Conservation (phyloP, 1,140 invertebrate species). For the Globodera rostochiensis region DNA sequence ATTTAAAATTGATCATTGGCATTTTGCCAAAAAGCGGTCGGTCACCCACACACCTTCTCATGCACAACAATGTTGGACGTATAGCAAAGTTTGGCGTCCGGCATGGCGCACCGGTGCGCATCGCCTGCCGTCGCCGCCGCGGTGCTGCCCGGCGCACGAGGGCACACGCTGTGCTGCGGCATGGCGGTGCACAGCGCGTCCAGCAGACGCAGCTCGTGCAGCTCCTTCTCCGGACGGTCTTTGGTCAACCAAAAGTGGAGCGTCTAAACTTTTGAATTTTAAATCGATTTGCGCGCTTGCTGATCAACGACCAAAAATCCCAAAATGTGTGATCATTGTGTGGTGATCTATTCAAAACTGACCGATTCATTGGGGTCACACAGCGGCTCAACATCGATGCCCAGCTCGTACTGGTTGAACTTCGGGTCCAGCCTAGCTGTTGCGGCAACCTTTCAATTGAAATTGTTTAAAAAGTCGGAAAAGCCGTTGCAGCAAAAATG, state of each 20-base stretch:
- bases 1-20: too few relatives aligned
- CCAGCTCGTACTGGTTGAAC: constrained; percentile 52
- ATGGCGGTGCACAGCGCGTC: constrained; percentile 38
- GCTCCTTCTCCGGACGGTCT: constrained; percentile 33
- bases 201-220: constrained; percentile 38
- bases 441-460: constrained; percentile 5
- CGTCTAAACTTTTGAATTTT: background rate
- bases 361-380: constrained; percentile 29
- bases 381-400: constrained; percentile 51
- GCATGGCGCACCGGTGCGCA: constrained; percentile 1
- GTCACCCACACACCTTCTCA: constrained; percentile 32
- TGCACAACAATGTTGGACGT: constrained; percentile 42
- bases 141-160: background rate
- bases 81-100: constrained; percentile 49
- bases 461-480: background rate
- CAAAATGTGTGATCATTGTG: background rate
- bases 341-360: background rate
- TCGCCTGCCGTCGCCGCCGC: constrained; percentile 6
- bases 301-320: too few relatives aligned
- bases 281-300: background rate
- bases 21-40: too few relatives aligned
- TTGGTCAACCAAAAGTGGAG: constrained; percentile 47
- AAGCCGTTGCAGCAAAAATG: constrained; percentile 1
- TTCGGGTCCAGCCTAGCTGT: constrained; percentile 6
- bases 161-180: constrained; percentile 36